These are phyloP conservation scores for Lordiphosa fenestrarum DNA, from an alignment of 2,888 invertebrate genomes.

Conservation along the genomic window DNA sequence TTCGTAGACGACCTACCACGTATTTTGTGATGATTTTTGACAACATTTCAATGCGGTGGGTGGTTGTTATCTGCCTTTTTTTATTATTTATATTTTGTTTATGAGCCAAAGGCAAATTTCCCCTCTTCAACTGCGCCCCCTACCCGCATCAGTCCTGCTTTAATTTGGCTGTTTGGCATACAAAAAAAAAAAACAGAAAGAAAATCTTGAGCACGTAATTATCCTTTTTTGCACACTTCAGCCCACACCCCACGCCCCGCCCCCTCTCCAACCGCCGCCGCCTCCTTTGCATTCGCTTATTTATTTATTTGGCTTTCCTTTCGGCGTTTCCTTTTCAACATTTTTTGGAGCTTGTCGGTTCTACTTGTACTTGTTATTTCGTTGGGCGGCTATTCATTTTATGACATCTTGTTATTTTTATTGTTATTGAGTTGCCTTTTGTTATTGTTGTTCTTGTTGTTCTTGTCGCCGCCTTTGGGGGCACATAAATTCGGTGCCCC, in stretches of 20 bases:
- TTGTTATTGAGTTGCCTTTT: slow-evolving; percentile 74
- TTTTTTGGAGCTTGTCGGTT: slow-evolving; percentile 7
- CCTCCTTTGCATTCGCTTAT: slow-evolving; percentile 48
- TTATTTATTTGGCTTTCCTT: slow-evolving; percentile 58
- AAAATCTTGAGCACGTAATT: slow-evolving; percentile 70
- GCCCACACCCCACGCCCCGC: neutral
- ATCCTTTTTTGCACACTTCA: slow-evolving; percentile 56
- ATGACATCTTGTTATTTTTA: slow-evolving; percentile 74
- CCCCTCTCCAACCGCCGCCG: slow-evolving; percentile 2
- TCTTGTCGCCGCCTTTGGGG: slow-evolving; percentile 31
- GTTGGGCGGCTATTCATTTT: slow-evolving; percentile 56
- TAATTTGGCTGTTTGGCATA: slow-evolving; percentile 52
- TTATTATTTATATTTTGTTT: slow-evolving; percentile 33
- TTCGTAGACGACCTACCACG: neutral
- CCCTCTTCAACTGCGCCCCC: neutral
- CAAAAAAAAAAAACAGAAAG: slow-evolving; percentile 24
- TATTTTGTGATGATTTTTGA: slow-evolving; percentile 13
- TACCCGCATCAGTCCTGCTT: slow-evolving; percentile 40
- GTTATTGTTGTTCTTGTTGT: slow-evolving; percentile 32
- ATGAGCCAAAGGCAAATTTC: slow-evolving; percentile 54
- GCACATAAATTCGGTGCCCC: slow-evolving; percentile 18
- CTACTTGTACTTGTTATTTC: slow-evolving; percentile 47
- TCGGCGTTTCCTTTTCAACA: slow-evolving; percentile 12
- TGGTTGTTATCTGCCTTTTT: slow-evolving; percentile 22
- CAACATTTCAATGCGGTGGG: slow-evolving; percentile 23